These are phyloP conservation scores for Trachymyrmex cornetzi DNA, from an alignment of 1,140 invertebrate species.

Conservation along the genomic window DNA sequence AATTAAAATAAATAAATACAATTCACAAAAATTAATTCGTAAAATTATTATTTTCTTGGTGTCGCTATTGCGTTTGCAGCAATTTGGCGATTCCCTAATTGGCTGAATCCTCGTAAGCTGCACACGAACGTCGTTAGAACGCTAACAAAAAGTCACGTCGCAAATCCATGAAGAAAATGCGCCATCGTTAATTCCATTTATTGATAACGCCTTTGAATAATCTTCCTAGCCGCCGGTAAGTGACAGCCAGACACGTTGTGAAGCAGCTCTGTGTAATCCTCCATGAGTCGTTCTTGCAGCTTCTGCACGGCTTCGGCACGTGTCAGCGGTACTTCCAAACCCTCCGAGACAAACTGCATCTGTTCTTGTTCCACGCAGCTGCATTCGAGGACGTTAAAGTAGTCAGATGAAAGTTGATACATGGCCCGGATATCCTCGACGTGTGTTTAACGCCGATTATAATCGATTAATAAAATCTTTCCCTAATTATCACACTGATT, in stretches of 20 bases:
- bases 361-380: slow-evolving; percentile 87
- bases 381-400: slow-evolving; percentile 35
- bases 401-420: neutral
- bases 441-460: neutral
- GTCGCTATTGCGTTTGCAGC: neutral
- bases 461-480: neutral
- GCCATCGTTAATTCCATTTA: slow-evolving; percentile 66
- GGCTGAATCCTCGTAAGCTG: neutral
- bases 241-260: slow-evolving; percentile 87
- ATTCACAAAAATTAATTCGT: neutral
- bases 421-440: neutral
- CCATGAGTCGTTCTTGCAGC: slow-evolving; percentile 79
- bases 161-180: neutral
- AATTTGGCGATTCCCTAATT: neutral
- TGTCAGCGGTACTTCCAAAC: slow-evolving; percentile 83
- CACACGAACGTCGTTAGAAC: neutral
- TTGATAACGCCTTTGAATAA: slow-evolving; percentile 87
- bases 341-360: slow-evolving; percentile 86
- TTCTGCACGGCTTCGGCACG: slow-evolving; percentile 82
- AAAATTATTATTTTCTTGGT: neutral
- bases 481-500: neutral
- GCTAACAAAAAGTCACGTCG: neutral
- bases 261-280: slow-evolving; percentile 83
- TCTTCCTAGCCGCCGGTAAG: slow-evolving; percentile 86
- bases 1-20: slow-evolving; percentile 12